Conservation (phyloP, 2,113 vertebrate species). For the Cynocephalus volans region DNA sequence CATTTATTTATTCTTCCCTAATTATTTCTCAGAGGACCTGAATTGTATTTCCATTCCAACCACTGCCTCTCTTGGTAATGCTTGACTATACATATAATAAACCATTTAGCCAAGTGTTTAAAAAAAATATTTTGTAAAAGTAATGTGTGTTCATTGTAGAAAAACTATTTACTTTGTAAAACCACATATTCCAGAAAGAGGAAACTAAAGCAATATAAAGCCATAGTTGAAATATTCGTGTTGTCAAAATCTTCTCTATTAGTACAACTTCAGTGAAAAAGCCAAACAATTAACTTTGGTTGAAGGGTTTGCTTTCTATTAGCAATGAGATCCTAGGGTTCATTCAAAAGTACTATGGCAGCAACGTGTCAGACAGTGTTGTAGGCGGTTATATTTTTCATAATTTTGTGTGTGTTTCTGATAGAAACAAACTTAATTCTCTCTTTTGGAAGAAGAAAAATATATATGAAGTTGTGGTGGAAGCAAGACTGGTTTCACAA, state of each 20-base stretch:
- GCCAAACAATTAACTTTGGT: conserved; percentile 55
- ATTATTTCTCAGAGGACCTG: conserved; percentile 53
- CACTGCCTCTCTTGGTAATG: background rate
- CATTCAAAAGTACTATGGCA: background rate
- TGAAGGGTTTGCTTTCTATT: conserved; percentile 29
- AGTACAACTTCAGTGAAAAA: background rate
- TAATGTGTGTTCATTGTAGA: conserved; percentile 8
- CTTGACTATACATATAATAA: conserved; percentile 52
- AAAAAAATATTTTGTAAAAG: conserved; percentile 28
- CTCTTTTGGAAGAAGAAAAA: background rate
- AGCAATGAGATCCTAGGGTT: background rate
- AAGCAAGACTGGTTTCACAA: background rate
- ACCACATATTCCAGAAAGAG: background rate
- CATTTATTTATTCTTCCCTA: conserved; percentile 25
- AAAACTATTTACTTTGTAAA: conserved; percentile 58
- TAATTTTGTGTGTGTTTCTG: background rate
- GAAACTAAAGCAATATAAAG: conserved; percentile 4
- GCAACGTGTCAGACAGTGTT: background rate
- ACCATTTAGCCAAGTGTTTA: background rate
- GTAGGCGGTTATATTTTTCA: background rate
- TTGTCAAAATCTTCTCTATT: conserved; percentile 34
- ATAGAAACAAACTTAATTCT: background rate
- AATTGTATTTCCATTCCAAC: conserved; percentile 30
- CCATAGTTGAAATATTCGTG: conserved; percentile 23
- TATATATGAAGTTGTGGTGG: background rate